Base-by-base conservation (phyloP, 30 jellyfish, hydroid and myxozoan species). In the Hydractinia symbiolongicarpus region DNA sequence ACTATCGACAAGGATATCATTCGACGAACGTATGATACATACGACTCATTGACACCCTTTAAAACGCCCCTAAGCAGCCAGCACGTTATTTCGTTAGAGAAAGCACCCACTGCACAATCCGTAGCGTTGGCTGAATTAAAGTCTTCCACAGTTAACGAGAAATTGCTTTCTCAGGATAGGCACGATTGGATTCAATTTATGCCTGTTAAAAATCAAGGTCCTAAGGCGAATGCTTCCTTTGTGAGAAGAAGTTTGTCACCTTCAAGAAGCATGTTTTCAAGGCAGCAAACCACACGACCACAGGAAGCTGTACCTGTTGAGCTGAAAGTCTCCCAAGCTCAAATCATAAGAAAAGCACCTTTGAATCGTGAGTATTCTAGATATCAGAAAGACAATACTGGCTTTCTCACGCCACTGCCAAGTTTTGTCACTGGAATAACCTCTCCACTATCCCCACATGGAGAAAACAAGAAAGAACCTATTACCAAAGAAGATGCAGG, bases 1-100 rank as follows among this genome's bases (percentile, higher is more conserved):
- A 66, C 95, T 0, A 86, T 89, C 51, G 90, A 86, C 50, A 75
- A 86, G 53, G 95, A 86, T 66, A 61, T 86, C 44, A 86, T 86
- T 68, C 55, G 86, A 62, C 89, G 81, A 73, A 81, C 95, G 30
- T 79, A 86, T 55, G 95, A 86, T 13, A 74, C 71, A 53, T 86
- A 86, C 68, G 76, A 84, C 44, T 86, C 95, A 9, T 72, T 86
- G 78, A 79, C 95, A 14, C 87, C 95, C 6, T 86, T 86, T 67
- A 86, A 86, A 76, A 72, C 83, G 4, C 82, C 79, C 7, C 77
- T 72, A 10, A 81, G 78, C 8, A 67, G 84, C 49, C 83, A 30
- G 44, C 44, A 30, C 44, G 44, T 30, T 30, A 30, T 30, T 0
- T 30, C 44, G 44, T 30, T 30, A 30, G 44, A 30, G 2, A 30